Base-by-base conservation (phyloP, 2,113 vertebrate genomes). In the Pedetes capensis region DNA sequence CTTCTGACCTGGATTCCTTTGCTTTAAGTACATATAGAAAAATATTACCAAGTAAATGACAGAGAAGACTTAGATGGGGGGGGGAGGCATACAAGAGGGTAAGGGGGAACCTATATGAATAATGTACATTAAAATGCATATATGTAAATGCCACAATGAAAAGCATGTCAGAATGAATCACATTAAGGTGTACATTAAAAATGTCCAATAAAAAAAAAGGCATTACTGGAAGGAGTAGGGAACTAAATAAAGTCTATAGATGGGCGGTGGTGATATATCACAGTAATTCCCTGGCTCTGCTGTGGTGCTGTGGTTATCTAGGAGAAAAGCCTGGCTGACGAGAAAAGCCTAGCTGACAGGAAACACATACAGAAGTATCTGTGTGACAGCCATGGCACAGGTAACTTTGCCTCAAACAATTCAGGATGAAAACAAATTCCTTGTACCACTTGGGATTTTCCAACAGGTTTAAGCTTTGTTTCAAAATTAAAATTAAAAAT, bases 401-500 rank as follows among this genome's bases (percentile, higher is more conserved):
- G 34, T 27, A 93, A 89, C 59, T 64, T 63, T 69, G 37, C 61
- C 90, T 80, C 69, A 69, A 84, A 74, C n/a, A 39, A 47, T 22
- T 90, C 29, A 57, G 17, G 51, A 61, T 59, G 59, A 96, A 85
- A 79, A 61, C 27, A 76, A 83, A 47, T 23, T 82, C 32, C 44
- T 20, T 55, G 20, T 34, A 55, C 12, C 72, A 72, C 53, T 39
- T 55, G 9, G 11, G 49, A 74, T 63, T 72, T 85, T 71, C 80
- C 76, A 74, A 27, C 20, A 76, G 44, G 55, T 68, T 47, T 90
- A 61, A 94, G 51, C 83, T 32, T 1, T 71, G 37, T 57, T 85
- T 86, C 42, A 78, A 93, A 96, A 89, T 92, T 53, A 91, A 96
- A 92, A 78, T 47, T 23, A 76, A 72, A 94, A 85, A 64, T 63